Evolutionary conservation across 2,113 vertebrate genomes (phyloP).

Genomic region (Cariama cristata): DNA sequence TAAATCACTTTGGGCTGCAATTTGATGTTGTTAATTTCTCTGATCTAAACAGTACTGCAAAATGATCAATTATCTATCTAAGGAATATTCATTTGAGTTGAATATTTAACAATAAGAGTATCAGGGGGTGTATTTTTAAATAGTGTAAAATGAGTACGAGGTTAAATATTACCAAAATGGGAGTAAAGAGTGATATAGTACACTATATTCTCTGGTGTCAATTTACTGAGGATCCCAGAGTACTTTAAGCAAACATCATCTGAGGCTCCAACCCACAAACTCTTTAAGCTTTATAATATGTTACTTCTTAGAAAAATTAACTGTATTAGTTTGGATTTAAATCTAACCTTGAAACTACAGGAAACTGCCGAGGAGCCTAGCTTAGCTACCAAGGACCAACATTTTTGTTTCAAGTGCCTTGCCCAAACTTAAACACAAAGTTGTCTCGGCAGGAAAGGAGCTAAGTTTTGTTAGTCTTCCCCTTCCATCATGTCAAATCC

Average conservation of each 20-base stretch:
- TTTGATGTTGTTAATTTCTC: neutral
- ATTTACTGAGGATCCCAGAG: neutral
- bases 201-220: neutral
- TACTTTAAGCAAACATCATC: neutral
- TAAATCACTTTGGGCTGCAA: neutral
- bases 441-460: neutral
- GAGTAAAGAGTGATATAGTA: neutral
- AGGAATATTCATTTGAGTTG: neutral
- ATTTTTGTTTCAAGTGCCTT: neutral
- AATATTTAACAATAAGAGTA: conserved; percentile 23
- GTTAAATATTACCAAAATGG: neutral
- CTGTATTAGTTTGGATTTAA: neutral
- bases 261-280: neutral
- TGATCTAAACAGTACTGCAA: neutral
- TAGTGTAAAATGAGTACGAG: neutral
- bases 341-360: neutral
- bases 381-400: neutral
- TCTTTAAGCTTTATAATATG: neutral
- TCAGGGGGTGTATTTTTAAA: neutral
- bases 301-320: neutral
- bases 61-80: neutral
- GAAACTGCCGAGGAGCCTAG: neutral
- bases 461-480: neutral
- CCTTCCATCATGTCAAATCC: neutral
- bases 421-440: neutral